Percentiles rank a stretch among this genome's conserved stretches.
Conservation (phyloP, 35 echinoderm and acorn worm genomes). For the Ophioderma brevispina region DNA sequence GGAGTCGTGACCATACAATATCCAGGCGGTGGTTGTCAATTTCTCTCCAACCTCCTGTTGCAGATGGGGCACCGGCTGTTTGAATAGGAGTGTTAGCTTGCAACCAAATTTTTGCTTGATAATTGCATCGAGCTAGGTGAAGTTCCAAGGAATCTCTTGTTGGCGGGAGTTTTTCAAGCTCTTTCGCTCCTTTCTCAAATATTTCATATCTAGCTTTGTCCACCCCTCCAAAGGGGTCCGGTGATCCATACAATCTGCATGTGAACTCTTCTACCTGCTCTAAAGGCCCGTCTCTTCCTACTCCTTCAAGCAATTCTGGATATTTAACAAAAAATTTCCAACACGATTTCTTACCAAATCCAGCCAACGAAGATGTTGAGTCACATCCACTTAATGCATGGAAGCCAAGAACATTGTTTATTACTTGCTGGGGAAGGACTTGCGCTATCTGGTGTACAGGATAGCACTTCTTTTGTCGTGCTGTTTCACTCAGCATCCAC, state of each 20-base stretch:
- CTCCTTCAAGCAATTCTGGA: background rate
- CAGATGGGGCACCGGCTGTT: background rate
- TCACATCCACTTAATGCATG: slow-evolving; percentile 49
- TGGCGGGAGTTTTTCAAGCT: slow-evolving; percentile 35
- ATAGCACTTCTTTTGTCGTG: background rate
- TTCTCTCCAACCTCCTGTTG: background rate
- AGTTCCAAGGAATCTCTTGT: slow-evolving; percentile 16
- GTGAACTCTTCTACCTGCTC: background rate
- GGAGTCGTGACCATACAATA: background rate
- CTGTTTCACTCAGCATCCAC: slow-evolving; percentile 29
- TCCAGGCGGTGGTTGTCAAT: background rate
- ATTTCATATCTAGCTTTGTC: slow-evolving; percentile 11
- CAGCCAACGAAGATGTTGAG: background rate
- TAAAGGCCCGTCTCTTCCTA: background rate
- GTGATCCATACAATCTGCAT: slow-evolving; percentile 10
- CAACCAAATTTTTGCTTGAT: slow-evolving; percentile 20
- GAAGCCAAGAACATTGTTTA: background rate
- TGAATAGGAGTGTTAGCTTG: background rate
- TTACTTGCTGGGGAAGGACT: background rate
- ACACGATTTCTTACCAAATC: slow-evolving; percentile 34
- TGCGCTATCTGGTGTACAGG: slow-evolving; percentile 18
- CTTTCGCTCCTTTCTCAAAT: slow-evolving; percentile 21
- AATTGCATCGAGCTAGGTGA: background rate
- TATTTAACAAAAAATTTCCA: slow-evolving; percentile 30
- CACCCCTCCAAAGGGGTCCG: background rate